phyloP scores from a whole-genome alignment of 2,888 invertebrate genomes.

The Argyresthia goedartella region DNA sequence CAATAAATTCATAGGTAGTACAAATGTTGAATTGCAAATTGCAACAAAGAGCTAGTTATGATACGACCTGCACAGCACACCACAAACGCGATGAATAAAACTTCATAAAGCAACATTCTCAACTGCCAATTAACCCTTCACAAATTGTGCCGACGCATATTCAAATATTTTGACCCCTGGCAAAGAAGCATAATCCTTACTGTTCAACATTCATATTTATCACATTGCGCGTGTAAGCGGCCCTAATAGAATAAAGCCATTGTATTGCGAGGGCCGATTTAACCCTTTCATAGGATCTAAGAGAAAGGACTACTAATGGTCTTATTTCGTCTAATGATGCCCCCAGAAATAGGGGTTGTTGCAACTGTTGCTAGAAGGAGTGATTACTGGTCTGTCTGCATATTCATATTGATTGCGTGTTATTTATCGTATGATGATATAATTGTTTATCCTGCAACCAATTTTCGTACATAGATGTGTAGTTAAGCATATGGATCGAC shows the following conservation, averaged over 20 bases:
- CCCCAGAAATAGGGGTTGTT: constrained; percentile 41
- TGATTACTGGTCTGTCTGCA: constrained; percentile 60
- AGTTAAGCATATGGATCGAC: no score
- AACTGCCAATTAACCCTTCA: constrained; percentile 60
- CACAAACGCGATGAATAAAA: constrained; percentile 16
- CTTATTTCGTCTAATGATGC: constrained; percentile 68
- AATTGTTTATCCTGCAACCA: no score
- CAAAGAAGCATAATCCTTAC: constrained; percentile 59
- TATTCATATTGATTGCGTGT: constrained; percentile 28
- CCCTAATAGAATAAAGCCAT: constrained; percentile 64
- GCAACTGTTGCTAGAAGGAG: constrained; percentile 55
- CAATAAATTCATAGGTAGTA: no score
- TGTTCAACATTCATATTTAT: constrained; percentile 70
- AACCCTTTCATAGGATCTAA: constrained; percentile 63
- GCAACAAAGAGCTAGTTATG: no score
- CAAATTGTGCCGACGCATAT: constrained; percentile 60
- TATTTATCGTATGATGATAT: not conserved
- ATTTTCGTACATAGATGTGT: no score
- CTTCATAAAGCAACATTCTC: constrained; percentile 28
- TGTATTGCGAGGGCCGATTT: constrained; percentile 60
- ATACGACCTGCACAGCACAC: no score
- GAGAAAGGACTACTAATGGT: constrained; percentile 69
- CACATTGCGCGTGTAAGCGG: constrained; percentile 67
- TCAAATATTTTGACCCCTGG: constrained; percentile 69
- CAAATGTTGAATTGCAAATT: no score